phyloP scores from a whole-genome alignment of 2,113 vertebrate species.

The Sus scrofa region T2T-Sscrofa CM000819.6:92628001-92628500 shows the following conservation, averaged over 20 bases:
- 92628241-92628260: not conserved
- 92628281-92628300: not conserved
- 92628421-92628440: not conserved
- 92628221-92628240: not conserved
- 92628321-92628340: not conserved
- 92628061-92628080: not conserved
- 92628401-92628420: not conserved
- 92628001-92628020: not conserved
- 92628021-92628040: not conserved
- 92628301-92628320: not conserved
- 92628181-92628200: conserved; percentile 36
- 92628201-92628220: not conserved
- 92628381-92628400: not conserved
- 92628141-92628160: conserved; percentile 35
- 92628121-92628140: not conserved
- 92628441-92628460: not conserved
- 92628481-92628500: not conserved
- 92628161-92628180: conserved; percentile 18
- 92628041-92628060: conserved; percentile 27
- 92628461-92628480: not conserved
- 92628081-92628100: conserved; percentile 17
- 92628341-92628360: not conserved
- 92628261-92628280: not conserved
- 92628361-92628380: not conserved
- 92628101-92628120: conserved; percentile 17